A percentile compares a stretch with the other conserved stretches of the same genome.
These are phyloP conservation scores for Eledone cirrhosa DNA, from an alignment of 2,888 invertebrate genomes.

Conservation along the genomic window DNA sequence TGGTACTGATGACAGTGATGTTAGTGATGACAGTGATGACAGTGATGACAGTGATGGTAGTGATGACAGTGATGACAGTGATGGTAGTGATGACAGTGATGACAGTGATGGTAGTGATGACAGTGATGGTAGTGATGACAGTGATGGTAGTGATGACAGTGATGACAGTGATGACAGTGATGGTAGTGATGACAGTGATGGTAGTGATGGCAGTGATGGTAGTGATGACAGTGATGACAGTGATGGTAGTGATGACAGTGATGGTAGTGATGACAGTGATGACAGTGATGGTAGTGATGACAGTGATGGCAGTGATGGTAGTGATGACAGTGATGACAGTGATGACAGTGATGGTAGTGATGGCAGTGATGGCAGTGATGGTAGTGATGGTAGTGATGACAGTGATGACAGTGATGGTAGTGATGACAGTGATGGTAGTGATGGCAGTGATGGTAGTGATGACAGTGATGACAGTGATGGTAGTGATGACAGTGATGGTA, in stretches of 20 bases:
- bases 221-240: slow-evolving; percentile 8
- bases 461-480: background rate
- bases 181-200: slow-evolving; percentile 1
- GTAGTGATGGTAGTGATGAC: background rate
- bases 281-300: background rate
- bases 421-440: slow-evolving; percentile 17
- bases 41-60: background rate
- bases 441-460: background rate
- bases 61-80: slow-evolving; percentile 9
- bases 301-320: background rate
- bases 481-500: slow-evolving; percentile 7
- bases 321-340: slow-evolving; percentile 20
- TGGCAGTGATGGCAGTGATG: background rate
- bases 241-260: slow-evolving; percentile 17
- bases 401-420: slow-evolving; percentile 4
- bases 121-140: background rate
- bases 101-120: slow-evolving; percentile 5
- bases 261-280: slow-evolving; percentile 16
- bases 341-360: slow-evolving; percentile 7
- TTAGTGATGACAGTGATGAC: background rate
- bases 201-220: background rate
- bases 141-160: slow-evolving; percentile 13
- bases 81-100: background rate
- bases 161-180: background rate
- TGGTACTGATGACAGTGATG: background rate